Evolutionary conservation across 2,113 vertebrate species (phyloP).

Genomic region (Anolis carolinensis): DNA sequence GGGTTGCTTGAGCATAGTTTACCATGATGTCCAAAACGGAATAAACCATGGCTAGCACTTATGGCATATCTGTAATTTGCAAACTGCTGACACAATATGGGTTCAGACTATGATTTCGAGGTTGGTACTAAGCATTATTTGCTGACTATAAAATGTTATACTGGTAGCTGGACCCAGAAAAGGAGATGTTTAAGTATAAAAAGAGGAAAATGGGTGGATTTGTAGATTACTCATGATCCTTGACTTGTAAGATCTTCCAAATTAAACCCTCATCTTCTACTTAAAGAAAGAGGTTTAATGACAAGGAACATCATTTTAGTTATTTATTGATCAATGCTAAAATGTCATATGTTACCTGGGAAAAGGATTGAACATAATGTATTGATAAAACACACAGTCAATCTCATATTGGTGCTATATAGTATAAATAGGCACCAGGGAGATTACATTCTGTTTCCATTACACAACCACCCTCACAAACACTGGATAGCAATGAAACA

Average conservation of each 20-base stretch:
- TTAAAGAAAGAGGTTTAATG: not conserved
- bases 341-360: not conserved
- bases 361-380: not conserved
- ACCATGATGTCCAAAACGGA: not conserved
- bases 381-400: not conserved
- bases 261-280: not conserved
- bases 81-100: not conserved
- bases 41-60: not conserved
- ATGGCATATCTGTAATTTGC: not conserved
- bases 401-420: no score
- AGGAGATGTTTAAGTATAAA: not conserved
- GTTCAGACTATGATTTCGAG: not conserved
- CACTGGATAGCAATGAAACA: no score
- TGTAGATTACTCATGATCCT: not conserved
- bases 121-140: not conserved
- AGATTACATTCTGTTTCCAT: no score
- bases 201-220: not conserved
- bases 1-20: not conserved
- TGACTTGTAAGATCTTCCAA: not conserved
- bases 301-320: not conserved
- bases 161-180: not conserved
- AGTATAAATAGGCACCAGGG: no score
- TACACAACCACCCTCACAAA: no score
- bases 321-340: not conserved
- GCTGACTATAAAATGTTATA: not conserved